These are phyloP conservation scores for Julus scanicus DNA, from an alignment of 2,888 invertebrate genomes.

Conservation along the genomic window DNA sequence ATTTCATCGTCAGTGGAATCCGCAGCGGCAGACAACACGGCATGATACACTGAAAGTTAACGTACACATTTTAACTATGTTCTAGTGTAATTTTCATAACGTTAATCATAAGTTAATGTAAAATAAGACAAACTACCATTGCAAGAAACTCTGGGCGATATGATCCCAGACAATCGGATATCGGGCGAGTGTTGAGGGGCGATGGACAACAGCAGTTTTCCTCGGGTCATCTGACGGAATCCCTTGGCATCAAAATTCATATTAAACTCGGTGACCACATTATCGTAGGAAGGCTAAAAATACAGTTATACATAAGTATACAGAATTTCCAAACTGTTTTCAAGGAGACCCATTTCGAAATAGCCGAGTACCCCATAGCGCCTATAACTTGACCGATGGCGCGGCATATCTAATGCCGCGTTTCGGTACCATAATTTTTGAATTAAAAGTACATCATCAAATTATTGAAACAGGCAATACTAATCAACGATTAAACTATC, in stretches of 20 bases:
- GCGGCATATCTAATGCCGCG: too few relatives aligned
- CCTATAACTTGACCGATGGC: too few relatives aligned
- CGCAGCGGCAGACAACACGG: constrained; percentile 58
- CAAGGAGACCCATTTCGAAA: too few relatives aligned
- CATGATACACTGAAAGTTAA: constrained; percentile 59
- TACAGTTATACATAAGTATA: background rate
- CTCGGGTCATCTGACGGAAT: constrained; percentile 79
- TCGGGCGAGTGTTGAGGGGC: constrained; percentile 77
- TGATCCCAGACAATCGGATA: constrained; percentile 74
- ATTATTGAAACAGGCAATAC: too few relatives aligned
- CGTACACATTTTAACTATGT: background rate
- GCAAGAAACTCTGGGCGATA: constrained; percentile 80
- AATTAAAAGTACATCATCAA: too few relatives aligned
- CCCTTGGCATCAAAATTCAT: constrained; percentile 82
- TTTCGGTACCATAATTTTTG: too few relatives aligned
- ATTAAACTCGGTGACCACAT: constrained; percentile 75
- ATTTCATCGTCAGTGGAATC: constrained; percentile 56
- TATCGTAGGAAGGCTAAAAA: constrained; percentile 49
- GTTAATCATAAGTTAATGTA: background rate
- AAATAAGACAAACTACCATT: constrained; percentile 68
- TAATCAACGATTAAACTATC: too few relatives aligned
- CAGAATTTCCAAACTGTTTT: too few relatives aligned
- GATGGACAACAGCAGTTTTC: constrained; percentile 78
- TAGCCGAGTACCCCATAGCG: too few relatives aligned
- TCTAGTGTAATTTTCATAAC: too few relatives aligned